Evolutionary conservation across 2,888 invertebrate genomes (phyloP).

Genomic region (Seira sanloemensis): DNA sequence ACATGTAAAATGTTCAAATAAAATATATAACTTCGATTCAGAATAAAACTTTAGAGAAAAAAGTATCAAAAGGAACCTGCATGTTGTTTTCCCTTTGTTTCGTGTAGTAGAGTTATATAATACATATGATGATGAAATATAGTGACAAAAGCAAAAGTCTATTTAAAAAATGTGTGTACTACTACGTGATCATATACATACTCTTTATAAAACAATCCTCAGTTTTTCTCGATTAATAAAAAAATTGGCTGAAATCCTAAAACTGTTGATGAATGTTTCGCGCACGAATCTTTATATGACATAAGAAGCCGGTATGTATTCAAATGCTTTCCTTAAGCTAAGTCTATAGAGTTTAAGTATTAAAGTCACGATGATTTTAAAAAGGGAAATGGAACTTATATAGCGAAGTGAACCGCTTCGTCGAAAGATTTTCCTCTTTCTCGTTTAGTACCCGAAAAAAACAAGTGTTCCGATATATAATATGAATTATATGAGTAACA

Average conservation of each 20-base stretch:
- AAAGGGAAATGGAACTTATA: neutral
- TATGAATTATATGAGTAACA: constrained; percentile 29
- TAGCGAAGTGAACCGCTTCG: too few relatives aligned
- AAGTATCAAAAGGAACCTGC: too few relatives aligned
- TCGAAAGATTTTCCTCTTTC: neutral
- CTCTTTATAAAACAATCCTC: neutral
- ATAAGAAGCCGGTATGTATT: constrained; percentile 50
- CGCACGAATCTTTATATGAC: constrained; percentile 2
- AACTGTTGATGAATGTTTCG: neutral
- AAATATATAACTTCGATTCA: too few relatives aligned
- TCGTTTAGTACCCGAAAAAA: neutral
- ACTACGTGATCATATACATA: neutral
- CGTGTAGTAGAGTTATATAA: too few relatives aligned
- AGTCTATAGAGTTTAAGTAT: neutral
- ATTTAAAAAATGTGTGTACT: too few relatives aligned
- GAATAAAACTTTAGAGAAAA: too few relatives aligned
- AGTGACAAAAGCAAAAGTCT: too few relatives aligned
- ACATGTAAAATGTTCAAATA: too few relatives aligned
- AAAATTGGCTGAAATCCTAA: neutral
- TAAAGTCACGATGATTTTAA: neutral
- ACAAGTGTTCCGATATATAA: constrained; percentile 25
- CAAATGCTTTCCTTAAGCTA: neutral
- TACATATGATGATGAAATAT: too few relatives aligned
- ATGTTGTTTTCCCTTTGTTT: too few relatives aligned
- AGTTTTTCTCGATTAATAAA: too few relatives aligned